Conservation (phyloP, 2,797 vertebrate genomes). For the Novumbra hubbsi region DNA sequence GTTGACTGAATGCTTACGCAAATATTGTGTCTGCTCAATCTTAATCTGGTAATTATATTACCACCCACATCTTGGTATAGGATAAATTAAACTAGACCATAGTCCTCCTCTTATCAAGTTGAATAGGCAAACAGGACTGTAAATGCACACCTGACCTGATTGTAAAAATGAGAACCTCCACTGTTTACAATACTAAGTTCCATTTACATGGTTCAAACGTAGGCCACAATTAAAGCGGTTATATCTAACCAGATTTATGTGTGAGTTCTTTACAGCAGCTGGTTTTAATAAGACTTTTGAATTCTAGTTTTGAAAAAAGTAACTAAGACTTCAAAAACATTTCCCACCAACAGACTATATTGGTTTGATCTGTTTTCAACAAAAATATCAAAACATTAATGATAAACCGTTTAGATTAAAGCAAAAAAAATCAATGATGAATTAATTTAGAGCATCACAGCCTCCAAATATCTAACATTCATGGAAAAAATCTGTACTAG, state of each 20-base stretch:
- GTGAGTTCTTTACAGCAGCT: not conserved
- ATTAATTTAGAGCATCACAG: not conserved
- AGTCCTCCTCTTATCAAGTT: slow-evolving; percentile 34
- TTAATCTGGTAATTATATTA: slow-evolving; percentile 27
- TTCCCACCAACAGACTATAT: not conserved
- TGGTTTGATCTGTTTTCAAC: not conserved
- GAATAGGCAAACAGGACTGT: slow-evolving; percentile 29
- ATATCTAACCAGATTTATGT: not conserved
- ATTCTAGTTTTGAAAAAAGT: not conserved
- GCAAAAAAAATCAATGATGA: not conserved
- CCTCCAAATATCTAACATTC: not conserved
- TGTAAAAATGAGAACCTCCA: slow-evolving; percentile 42
- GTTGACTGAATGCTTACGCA: slow-evolving; percentile 38
- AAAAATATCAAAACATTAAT: not conserved
- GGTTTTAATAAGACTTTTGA: not conserved
- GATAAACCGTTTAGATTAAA: not conserved
- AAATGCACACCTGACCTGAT: slow-evolving; percentile 48
- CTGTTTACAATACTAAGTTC: slow-evolving; percentile 39
- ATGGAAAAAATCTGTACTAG: not conserved
- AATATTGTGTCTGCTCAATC: slow-evolving; percentile 28
- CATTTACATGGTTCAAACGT: not conserved
- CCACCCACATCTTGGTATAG: slow-evolving; percentile 21
- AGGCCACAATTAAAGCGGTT: too few relatives aligned
- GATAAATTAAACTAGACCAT: slow-evolving; percentile 21
- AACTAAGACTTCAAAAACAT: not conserved